These are phyloP conservation scores for Tetramorium parvispinum DNA, from an alignment of 1,140 invertebrate species.

Conservation along the genomic window DNA sequence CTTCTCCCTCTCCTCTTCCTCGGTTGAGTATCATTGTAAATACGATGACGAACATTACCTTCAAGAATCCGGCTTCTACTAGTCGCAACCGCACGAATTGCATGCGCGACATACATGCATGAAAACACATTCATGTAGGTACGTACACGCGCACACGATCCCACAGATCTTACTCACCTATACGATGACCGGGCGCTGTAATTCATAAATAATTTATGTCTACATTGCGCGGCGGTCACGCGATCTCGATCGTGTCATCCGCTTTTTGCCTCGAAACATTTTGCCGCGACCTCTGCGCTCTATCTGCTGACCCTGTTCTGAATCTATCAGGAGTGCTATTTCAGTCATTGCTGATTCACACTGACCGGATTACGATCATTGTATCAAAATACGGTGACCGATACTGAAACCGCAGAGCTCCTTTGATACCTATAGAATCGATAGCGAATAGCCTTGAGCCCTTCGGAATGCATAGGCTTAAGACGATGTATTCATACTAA, in stretches of 20 bases:
- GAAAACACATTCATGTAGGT: not conserved
- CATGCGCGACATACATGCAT: not conserved
- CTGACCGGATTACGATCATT: not conserved
- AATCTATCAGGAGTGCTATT: conserved; percentile 31
- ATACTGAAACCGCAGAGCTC: not conserved
- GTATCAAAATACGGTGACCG: conserved; percentile 28
- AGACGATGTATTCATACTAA: not conserved
- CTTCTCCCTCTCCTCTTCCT: not conserved
- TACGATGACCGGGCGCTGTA: not conserved
- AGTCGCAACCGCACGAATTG: not conserved
- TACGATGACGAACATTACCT: conserved; percentile 35
- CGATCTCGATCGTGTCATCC: conserved; percentile 66
- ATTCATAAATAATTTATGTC: conserved; percentile 72
- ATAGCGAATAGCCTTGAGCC: not conserved
- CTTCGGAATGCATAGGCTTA: not conserved
- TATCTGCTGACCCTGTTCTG: conserved; percentile 22
- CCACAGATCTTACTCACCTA: not conserved
- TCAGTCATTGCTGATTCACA: conserved; percentile 30
- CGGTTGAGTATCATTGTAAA: not conserved
- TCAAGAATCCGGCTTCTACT: conserved; percentile 1
- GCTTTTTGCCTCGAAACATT: conserved; percentile 42
- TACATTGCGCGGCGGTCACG: conserved; percentile 56
- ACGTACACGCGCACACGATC: not conserved
- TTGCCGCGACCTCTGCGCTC: not conserved
- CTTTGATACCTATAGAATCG: conserved; percentile 4